phyloP scores from a whole-genome alignment of 2,888 invertebrate species.

The Hedya salicella region DNA sequence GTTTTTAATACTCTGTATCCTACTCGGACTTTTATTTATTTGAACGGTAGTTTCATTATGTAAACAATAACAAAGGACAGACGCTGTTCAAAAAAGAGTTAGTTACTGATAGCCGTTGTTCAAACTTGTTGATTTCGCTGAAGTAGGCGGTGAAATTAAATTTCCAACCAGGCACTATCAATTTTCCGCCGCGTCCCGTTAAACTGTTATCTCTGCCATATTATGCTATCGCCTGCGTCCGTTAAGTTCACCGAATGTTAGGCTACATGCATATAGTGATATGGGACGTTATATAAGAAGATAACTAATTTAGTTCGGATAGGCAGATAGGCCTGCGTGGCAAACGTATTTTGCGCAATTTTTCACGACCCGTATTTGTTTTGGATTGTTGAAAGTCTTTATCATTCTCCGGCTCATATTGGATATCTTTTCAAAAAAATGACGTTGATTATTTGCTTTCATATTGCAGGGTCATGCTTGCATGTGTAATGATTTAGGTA shows the following conservation, averaged over 20 bases:
- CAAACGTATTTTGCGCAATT: no score
- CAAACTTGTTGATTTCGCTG: not conserved
- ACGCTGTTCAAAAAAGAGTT: not conserved
- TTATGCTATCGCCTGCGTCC: conserved; percentile 11
- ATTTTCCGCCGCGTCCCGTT: conserved; percentile 13
- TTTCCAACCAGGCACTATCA: conserved; percentile 13
- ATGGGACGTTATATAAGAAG: not conserved
- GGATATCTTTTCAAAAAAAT: no score
- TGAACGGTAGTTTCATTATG: not conserved
- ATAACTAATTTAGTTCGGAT: no score
- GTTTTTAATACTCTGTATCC: no score
- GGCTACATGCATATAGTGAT: not conserved
- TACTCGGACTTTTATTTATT: not conserved
- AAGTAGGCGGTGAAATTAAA: conserved; percentile 14
- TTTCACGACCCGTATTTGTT: no score
- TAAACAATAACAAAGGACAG: not conserved
- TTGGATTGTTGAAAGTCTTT: no score
- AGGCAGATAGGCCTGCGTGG: no score
- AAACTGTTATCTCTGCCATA: conserved; percentile 21
- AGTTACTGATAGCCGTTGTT: not conserved
- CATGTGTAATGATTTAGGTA: no score
- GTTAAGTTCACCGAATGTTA: conserved; percentile 1
- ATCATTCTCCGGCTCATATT: no score
- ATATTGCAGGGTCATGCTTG: no score
- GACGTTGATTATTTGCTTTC: no score